Evolutionary conservation across 92 coral and sea anemone genomes (phyloP), one percentile per base, ranked within the genome.

Genomic region (Actinernus sp.): DNA sequence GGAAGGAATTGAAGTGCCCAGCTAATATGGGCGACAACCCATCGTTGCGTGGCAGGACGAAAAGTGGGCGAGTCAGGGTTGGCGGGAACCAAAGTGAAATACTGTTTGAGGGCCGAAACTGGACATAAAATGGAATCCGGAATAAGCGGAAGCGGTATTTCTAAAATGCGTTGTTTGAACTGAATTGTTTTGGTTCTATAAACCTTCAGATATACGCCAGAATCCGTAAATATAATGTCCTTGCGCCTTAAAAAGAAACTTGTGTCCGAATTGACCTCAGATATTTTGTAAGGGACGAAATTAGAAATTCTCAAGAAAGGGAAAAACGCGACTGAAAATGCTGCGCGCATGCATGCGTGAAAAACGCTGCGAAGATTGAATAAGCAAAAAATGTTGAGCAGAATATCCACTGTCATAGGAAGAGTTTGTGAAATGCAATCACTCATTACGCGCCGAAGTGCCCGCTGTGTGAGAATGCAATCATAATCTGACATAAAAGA

Each of bases 91-190:
- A 51, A 49, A 51, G 73, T 32, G 20, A 68, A 31, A 26, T 78
- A 78, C 24, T 51, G 79, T 60, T 39, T 26, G 51, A 77, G 68
- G 31, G 79, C 85, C 8, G 70, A 55, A 26, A 59, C 73, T 17
- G 86, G 86, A 56, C 79, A 78, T 55, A 78, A 47, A 44, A 58
- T 44, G 49, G 79, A 78, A 59, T 55, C 61, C 16, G 60, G 72
- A 20, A 78, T 69, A 27, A 18, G 44, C 23, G 78, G 86, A 37
- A 69, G 59, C 16, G 86, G 86, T 59, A 78, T 70, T 31, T 78
- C 86, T 40, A 78, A 68, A 49, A 58, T 38, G 34, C 63, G 54
- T 37, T 78, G 33, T 51, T 65, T 31, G 51, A 78, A 78, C 40
- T 78, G 71, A 44, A 78, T 20, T 21, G 78, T 78, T 40, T 78